phyloP scores from a whole-genome alignment of 2,113 vertebrate species.

The Semicossyphus pulcher region DNA sequence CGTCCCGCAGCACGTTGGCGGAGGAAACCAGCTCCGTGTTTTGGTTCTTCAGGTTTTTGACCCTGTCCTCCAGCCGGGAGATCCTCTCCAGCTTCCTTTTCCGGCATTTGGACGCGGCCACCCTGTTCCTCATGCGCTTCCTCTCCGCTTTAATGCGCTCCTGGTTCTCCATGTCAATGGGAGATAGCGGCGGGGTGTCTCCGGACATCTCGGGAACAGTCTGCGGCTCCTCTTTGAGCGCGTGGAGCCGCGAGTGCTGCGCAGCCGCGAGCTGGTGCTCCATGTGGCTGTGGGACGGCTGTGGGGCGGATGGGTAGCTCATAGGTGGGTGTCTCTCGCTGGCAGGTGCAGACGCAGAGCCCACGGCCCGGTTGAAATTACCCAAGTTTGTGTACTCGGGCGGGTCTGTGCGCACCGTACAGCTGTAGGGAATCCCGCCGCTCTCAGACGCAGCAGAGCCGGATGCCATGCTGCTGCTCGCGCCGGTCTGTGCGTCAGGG shows the following conservation, averaged over 20 bases:
- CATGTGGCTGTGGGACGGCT: constrained; percentile 78
- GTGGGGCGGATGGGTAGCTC: constrained; percentile 78
- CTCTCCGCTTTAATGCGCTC: constrained; percentile 98
- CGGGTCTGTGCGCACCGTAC: constrained; percentile 87
- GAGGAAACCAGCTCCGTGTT: constrained; percentile 97
- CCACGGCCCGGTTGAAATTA: constrained; percentile 86
- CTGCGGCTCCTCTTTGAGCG: constrained; percentile 96
- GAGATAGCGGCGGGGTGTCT: constrained; percentile 94
- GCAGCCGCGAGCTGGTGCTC: constrained; percentile 85
- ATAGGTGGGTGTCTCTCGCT: constrained; percentile 68
- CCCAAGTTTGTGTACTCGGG: constrained; percentile 94
- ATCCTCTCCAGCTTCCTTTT: constrained; percentile 92
- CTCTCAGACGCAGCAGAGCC: constrained; percentile 74
- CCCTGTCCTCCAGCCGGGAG: constrained; percentile 94
- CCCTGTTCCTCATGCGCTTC: constrained; percentile 97
- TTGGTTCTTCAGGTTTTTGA: constrained; percentile 95
- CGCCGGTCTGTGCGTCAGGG: constrained; percentile 82
- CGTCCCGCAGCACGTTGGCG: constrained; percentile 96
- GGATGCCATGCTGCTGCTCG: constrained; percentile 67
- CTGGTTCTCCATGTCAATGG: constrained; percentile 97
- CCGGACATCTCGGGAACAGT: constrained; percentile 95
- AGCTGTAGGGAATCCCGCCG: constrained; percentile 83
- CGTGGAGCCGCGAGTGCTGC: constrained; percentile 90
- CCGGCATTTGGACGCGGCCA: constrained; percentile 97
- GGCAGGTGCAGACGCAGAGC: constrained; percentile 81